Evolutionary conservation across 1,140 invertebrate genomes (phyloP).

Genomic region (Lasaia peninsularis): DNA sequence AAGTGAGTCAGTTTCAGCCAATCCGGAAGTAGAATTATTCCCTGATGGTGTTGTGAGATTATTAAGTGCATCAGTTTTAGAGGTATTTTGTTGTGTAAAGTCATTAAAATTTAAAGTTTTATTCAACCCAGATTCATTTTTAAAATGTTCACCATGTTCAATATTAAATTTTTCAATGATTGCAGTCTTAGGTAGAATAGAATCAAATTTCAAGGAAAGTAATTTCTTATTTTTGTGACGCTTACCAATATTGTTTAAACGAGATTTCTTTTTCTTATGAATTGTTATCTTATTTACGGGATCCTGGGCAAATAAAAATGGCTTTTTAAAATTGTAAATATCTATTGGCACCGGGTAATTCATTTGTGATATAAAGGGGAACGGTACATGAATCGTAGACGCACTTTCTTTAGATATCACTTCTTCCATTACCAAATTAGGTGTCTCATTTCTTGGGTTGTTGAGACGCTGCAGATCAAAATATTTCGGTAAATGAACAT

Average conservation of each 20-base stretch:
- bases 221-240: conserved; percentile 46
- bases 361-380: conserved; percentile 35
- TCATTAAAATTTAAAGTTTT: background rate
- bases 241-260: conserved; percentile 39
- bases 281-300: conserved; percentile 53
- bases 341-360: conserved; percentile 49
- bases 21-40: background rate
- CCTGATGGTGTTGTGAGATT: background rate
- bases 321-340: conserved; percentile 17
- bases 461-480: background rate
- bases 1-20: background rate
- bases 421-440: conserved; percentile 21
- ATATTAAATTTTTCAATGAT: background rate
- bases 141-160: background rate
- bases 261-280: conserved; percentile 59
- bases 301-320: background rate
- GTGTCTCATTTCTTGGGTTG: background rate
- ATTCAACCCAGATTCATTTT: background rate
- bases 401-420: conserved; percentile 34
- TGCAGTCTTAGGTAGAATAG: background rate
- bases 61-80: background rate
- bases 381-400: conserved; percentile 37
- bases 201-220: conserved; percentile 12
- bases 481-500: conserved; percentile 49
- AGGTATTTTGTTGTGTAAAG: background rate